Evolutionary conservation across 2,113 vertebrate genomes (phyloP).

Genomic region (Harpagus bidentatus): DNA sequence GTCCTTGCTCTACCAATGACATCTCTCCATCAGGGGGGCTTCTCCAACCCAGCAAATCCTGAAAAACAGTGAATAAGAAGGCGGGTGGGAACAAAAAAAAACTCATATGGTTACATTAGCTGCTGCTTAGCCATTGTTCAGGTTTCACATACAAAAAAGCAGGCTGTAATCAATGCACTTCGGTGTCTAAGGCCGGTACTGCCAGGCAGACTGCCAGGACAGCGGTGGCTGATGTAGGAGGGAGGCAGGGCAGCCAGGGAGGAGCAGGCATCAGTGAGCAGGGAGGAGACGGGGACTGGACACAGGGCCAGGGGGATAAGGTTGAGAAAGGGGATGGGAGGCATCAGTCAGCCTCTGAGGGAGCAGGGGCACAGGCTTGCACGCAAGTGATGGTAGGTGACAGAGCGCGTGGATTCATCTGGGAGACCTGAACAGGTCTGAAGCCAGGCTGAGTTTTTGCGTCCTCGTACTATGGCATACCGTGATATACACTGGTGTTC

Average conservation of each 20-base stretch:
- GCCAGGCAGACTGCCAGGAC: not conserved
- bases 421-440: not conserved
- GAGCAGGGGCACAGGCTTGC: not conserved
- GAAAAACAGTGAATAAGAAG: not conserved
- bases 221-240: not conserved
- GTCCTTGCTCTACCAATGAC: not conserved
- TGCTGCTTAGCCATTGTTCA: not conserved
- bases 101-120: not conserved
- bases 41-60: not conserved
- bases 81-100: not conserved
- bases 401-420: fast-evolving
- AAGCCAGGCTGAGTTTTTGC: fast-evolving
- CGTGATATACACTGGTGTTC: not conserved
- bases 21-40: not conserved
- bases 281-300: not conserved
- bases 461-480: not conserved
- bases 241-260: fast-evolving
- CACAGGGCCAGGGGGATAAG: fast-evolving
- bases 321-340: not conserved
- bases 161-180: not conserved
- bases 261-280: not conserved
- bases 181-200: fast-evolving
- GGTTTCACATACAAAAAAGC: not conserved
- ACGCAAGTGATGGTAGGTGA: fast-evolving
- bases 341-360: not conserved